These are phyloP conservation scores for Phasianus colchicus DNA, from an alignment of 2,113 vertebrate species.

Conservation along the genomic window DNA sequence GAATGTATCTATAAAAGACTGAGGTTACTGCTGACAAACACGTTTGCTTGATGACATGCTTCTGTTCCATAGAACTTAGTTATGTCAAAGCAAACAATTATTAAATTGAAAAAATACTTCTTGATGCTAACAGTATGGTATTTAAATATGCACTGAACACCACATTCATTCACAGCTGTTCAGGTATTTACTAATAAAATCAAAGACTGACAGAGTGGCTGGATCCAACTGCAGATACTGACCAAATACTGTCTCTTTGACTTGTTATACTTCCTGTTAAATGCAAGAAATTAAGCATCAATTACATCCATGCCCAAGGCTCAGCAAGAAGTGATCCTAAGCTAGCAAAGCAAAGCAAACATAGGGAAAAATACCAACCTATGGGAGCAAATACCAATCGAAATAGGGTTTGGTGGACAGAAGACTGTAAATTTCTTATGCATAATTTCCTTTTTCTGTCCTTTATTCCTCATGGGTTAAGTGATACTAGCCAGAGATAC, in stretches of 20 bases:
- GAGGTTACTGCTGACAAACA: background rate
- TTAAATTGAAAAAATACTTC: background rate
- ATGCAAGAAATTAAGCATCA: background rate
- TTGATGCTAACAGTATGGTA: background rate
- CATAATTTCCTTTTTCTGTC: background rate
- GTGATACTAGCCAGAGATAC: background rate
- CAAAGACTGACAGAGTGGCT: background rate
- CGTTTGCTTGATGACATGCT: background rate
- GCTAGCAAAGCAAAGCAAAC: background rate
- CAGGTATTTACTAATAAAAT: background rate
- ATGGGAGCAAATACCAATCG: background rate
- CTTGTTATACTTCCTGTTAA: background rate
- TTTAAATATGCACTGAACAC: background rate
- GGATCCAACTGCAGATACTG: background rate
- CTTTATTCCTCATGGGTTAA: background rate
- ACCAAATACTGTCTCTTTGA: background rate
- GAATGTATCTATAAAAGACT: background rate
- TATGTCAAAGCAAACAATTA: background rate
- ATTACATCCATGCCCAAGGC: background rate
- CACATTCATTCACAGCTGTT: background rate
- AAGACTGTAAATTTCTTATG: background rate
- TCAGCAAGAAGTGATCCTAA: background rate
- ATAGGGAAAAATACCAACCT: background rate
- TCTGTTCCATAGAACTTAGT: background rate
- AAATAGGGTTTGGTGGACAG: background rate